Percentiles rank a stretch among this genome's conserved stretches.
Conservation (phyloP, 2,797 vertebrate genomes). For the Sebastes hubbsi region DNA sequence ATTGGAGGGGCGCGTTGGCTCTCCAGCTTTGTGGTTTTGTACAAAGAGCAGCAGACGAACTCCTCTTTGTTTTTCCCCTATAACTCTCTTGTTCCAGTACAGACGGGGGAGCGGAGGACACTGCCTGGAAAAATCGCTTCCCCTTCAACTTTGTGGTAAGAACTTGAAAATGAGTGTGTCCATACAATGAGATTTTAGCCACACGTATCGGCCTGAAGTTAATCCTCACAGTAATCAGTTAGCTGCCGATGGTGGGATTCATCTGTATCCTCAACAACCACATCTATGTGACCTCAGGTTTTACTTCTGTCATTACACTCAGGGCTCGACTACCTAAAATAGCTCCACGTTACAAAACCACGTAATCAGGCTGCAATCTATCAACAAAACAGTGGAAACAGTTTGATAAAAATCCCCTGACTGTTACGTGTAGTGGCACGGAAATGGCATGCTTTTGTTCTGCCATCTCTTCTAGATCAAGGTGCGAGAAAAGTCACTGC, state of each 20-base stretch:
- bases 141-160: slow-evolving; percentile 44
- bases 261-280: neutral
- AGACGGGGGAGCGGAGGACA: slow-evolving; percentile 56
- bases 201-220: neutral
- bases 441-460: slow-evolving; percentile 16
- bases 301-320: neutral
- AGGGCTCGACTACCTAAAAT: slow-evolving; percentile 3
- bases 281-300: slow-evolving; percentile 7
- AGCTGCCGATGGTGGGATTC: neutral
- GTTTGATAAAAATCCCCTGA: neutral
- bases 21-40: slow-evolving; percentile 68
- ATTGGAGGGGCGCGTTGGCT: slow-evolving; percentile 54
- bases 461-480: slow-evolving; percentile 4
- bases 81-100: slow-evolving; percentile 56
- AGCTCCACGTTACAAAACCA: neutral
- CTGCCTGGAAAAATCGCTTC: slow-evolving; percentile 61
- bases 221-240: slow-evolving; percentile 1
- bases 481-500: neutral
- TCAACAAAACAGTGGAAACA: slow-evolving; percentile 5
- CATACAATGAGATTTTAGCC: slow-evolving; percentile 33
- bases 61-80: slow-evolving; percentile 59
- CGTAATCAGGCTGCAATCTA: neutral
- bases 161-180: slow-evolving; percentile 53
- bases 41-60: slow-evolving; percentile 60
- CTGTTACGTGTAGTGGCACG: neutral